Conservation (phyloP, 2,888 invertebrate genomes). For the Apodemia duryi region DNA sequence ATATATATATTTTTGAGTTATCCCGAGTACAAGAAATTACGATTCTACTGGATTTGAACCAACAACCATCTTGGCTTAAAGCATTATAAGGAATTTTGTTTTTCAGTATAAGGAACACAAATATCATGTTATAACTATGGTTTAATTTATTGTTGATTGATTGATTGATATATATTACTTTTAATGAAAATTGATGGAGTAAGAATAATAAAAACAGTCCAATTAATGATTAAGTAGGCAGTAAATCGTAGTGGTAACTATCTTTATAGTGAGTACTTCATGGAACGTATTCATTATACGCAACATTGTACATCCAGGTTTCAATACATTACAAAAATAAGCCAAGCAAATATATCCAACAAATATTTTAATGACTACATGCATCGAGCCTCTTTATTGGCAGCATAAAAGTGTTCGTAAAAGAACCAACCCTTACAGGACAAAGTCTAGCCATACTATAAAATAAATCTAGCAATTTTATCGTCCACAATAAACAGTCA, state of each 20-base stretch:
- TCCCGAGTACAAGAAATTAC: too few species aligned
- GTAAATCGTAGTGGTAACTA: constrained; percentile 7
- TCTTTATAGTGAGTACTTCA: constrained; percentile 40
- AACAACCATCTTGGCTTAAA: too few species aligned
- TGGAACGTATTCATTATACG: constrained; percentile 45
- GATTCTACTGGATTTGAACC: too few species aligned
- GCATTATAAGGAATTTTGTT: too few species aligned
- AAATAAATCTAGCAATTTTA: constrained; percentile 77
- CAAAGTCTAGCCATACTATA: constrained; percentile 68
- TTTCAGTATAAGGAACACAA: too few species aligned
- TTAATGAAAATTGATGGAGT: not conserved
- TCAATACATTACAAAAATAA: constrained; percentile 67
- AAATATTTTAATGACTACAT: constrained; percentile 72
- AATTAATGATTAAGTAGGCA: not conserved
- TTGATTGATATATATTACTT: too few species aligned
- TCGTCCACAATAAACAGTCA: constrained; percentile 73
- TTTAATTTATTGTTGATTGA: too few species aligned
- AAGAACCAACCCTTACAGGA: constrained; percentile 57
- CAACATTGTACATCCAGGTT: constrained; percentile 59
- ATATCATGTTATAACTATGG: too few species aligned
- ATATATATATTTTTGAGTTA: too few species aligned
- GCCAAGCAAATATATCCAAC: constrained; percentile 71
- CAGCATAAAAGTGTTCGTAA: constrained; percentile 60
- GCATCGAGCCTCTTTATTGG: constrained; percentile 71
- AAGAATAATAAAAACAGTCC: not conserved